Evolutionary conservation across 2,113 vertebrate genomes (phyloP).

Genomic region (Chloroceryle aenea): DNA sequence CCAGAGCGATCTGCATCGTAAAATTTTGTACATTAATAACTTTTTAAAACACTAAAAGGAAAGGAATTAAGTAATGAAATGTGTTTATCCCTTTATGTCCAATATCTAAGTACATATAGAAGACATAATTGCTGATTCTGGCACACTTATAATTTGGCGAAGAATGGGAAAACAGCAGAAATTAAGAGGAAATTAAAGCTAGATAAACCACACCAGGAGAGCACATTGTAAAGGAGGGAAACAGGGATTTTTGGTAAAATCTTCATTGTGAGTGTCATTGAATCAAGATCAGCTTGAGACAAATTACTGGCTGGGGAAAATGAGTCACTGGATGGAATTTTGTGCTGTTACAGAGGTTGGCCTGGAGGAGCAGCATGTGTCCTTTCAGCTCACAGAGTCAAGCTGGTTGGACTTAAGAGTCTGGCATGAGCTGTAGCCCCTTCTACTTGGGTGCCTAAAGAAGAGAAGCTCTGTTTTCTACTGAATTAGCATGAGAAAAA

Average conservation of each 20-base stretch:
- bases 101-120: not conserved
- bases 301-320: not conserved
- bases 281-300: not conserved
- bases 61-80: not conserved
- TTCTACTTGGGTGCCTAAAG: not conserved
- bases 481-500: not conserved
- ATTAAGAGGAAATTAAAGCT: not conserved
- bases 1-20: not conserved
- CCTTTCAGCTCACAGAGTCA: not conserved
- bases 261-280: not conserved
- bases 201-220: not conserved
- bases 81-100: not conserved
- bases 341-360: not conserved
- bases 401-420: not conserved
- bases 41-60: not conserved
- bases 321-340: accelerated
- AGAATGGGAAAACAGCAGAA: not conserved
- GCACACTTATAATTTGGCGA: not conserved
- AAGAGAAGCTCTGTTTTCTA: not conserved
- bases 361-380: not conserved
- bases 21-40: not conserved
- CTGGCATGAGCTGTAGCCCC: not conserved
- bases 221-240: not conserved
- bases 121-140: not conserved
- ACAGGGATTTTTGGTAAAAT: not conserved